Percentiles rank a stretch among this genome's conserved stretches.
phyloP scores from a whole-genome alignment of 1,140 invertebrate species.

The Sitobion miscanthi region DNA sequence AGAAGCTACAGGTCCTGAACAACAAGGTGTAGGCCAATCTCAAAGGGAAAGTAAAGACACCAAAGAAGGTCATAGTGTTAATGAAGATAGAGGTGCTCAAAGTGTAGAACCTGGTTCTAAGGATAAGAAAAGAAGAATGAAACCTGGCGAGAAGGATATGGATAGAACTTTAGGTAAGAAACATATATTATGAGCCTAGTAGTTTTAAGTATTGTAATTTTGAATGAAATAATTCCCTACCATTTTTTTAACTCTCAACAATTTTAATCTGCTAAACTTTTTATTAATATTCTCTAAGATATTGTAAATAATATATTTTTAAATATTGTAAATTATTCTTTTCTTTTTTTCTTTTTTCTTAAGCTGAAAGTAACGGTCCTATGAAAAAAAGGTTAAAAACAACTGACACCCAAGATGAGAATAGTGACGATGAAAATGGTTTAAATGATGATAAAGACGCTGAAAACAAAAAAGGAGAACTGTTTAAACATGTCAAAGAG shows the following conservation, averaged over 20 bases:
- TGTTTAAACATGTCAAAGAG: slow-evolving; percentile 87
- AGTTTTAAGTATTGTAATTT: neutral
- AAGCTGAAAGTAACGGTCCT: slow-evolving; percentile 68
- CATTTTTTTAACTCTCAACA: neutral
- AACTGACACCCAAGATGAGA: slow-evolving; percentile 65
- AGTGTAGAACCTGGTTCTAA: slow-evolving; percentile 62
- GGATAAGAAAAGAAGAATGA: slow-evolving; percentile 65
- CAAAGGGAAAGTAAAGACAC: slow-evolving; percentile 67
- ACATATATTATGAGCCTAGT: neutral
- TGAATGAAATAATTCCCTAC: slow-evolving; percentile 58
- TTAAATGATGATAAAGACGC: slow-evolving; percentile 65
- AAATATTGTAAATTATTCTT: neutral
- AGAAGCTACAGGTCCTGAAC: slow-evolving; percentile 62
- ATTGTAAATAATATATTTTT: neutral
- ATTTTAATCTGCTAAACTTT: neutral
- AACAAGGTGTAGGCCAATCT: slow-evolving; percentile 68
- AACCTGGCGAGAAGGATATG: slow-evolving; percentile 69
- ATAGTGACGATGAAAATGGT: slow-evolving; percentile 65
- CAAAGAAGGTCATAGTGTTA: slow-evolving; percentile 69
- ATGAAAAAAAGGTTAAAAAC: slow-evolving; percentile 71
- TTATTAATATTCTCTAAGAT: neutral
- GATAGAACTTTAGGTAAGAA: slow-evolving; percentile 69
- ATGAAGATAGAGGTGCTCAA: slow-evolving; percentile 62
- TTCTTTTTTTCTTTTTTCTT: slow-evolving; percentile 40
- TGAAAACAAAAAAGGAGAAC: slow-evolving; percentile 70